Base-by-base conservation (phyloP, 2,797 vertebrate genomes). In the Microtus agrestis region DNA sequence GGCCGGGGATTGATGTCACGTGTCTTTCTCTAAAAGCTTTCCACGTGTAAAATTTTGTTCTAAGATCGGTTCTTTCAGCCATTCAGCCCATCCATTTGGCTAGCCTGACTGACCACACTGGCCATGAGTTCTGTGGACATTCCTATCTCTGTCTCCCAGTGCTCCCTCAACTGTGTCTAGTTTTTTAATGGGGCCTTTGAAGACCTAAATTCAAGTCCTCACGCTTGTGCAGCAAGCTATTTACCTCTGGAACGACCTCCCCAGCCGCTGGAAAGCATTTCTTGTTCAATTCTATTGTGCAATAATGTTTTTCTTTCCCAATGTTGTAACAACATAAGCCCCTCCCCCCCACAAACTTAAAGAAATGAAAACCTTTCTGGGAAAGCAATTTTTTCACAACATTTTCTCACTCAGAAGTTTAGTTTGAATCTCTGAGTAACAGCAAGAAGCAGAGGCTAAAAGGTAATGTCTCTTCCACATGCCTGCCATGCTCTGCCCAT, bases 401-500 rank as follows among this genome's bases (percentile, higher is more conserved):
- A 21, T 56, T 43, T 63, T 37, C 48, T n/a, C 25, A 48, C 46
- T 34, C 34, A 46, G 54, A 51, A 8, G 11, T 6, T 63, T 56
- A 46, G 61, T 34, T 73, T 4, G 46, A 54, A 69, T 51, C n/a
- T 84, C 67, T n/a, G 29, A 48, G 19, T 29, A 43, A 29, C 5
- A 76, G 56, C 51, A 71, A 61, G 69, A 76, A 6, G 78, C 54
- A 73, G 61, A 95, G 61, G 51, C 61, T 48, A 74, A 61, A 82
- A 87, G 61, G 40, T 34, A 74, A 19, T 27, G 19, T 67, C 2
- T 43, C 23, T 92, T 81, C 61, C 74, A n/a, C 21, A 12, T 1
- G 93, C 88, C 89, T 93, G 43, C 67, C 91, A 27, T 23, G 87
- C 65, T 56, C 84, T 37, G 48, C 25, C 73, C 87, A 67, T 63